Base-by-base conservation (phyloP, 2,113 vertebrate genomes). In the Antennarius striatus region DNA sequence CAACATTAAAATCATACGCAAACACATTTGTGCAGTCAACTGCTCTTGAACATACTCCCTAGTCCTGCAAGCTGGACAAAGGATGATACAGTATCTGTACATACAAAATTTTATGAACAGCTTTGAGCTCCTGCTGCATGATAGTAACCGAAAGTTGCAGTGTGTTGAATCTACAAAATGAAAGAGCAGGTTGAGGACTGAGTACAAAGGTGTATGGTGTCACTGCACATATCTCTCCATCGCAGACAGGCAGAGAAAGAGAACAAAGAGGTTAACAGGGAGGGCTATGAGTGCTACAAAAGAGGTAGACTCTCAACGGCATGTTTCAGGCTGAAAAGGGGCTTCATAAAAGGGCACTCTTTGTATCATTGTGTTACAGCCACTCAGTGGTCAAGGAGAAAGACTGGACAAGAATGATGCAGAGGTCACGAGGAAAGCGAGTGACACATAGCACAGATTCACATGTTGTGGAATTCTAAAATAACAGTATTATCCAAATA, bases 1-100 rank as follows among this genome's bases (percentile, higher is more conserved):
- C 64, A 46, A 53, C 46, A 61, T 73, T 73, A 22, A 68, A 84
- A 82, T 79, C 79, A 84, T 69, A 77, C 67, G 60, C 5, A n/a
- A 3, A 32, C 62, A 56, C 73, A 77, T 68, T 79, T 80, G 64
- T 57, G 71, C 76, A 62, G 17, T 46, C 59, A 72, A 17, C 52
- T 71, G 63, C n/a, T 75, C 52, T 39, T 42, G 39, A 55, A 59
- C 67, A 64, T 54, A 50, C 67, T 58, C 29, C 45, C 28, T 42
- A 51, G 58, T 74, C 60, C 14, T 66, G 68, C 56, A 42, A 56
- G 49, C 58, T 11, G 53, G 50, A 43, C 15, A n/a, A 62, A 43
- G n/a, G 47, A 5, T 54, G 30, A 43, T 11, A 11, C 42, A 7
- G 10, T 9, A 10, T 43, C 42, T 43, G 11, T 43, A 43, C 42